Evolutionary conservation across 1,140 invertebrate genomes (phyloP).

Genomic region (Wiebesia pumilae): DNA sequence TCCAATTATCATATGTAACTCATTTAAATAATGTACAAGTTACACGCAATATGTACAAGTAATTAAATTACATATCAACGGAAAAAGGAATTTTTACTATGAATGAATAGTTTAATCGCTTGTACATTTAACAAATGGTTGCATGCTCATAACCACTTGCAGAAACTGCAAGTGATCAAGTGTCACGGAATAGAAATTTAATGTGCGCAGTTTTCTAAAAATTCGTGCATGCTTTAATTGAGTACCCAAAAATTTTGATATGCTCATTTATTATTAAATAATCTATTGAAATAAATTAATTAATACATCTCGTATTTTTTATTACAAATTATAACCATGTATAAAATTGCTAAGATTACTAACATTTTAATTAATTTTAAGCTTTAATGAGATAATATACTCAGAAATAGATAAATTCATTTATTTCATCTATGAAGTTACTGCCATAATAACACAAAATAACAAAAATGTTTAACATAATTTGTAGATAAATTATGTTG

Average conservation of each 20-base stretch:
- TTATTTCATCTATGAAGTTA: neutral
- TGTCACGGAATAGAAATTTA: neutral
- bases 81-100: neutral
- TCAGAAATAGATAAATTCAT: neutral
- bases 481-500: neutral
- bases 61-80: slow-evolving; percentile 36
- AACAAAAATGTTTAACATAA: neutral
- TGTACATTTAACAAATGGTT: neutral
- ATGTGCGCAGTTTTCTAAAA: neutral
- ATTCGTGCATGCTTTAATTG: neutral
- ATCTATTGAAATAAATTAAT: neutral
- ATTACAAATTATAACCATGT: neutral
- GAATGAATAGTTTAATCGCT: slow-evolving; percentile 24
- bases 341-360: neutral
- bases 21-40: neutral
- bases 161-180: neutral
- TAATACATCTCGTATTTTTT: neutral
- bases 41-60: slow-evolving; percentile 34
- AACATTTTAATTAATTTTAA: neutral
- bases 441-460: neutral
- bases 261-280: neutral
- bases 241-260: neutral
- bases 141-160: neutral
- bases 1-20: neutral
- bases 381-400: neutral